phyloP scores from a whole-genome alignment of 2,113 vertebrate species.

The Aphyosemion australe region DNA sequence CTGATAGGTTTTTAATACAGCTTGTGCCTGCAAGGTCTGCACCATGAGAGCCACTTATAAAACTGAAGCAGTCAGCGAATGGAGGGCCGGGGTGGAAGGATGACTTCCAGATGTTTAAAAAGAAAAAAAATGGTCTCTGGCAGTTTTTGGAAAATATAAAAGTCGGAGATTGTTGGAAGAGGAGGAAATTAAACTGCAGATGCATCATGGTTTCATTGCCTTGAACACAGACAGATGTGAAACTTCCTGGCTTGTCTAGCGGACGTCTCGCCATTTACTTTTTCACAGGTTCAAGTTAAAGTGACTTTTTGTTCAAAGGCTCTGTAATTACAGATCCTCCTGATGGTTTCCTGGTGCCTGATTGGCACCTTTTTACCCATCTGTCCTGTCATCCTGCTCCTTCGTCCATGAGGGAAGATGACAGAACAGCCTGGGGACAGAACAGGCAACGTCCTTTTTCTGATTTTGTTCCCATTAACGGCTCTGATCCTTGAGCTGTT shows the following conservation, averaged over 20 bases:
- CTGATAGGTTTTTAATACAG: conserved; percentile 47
- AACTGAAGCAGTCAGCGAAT: conserved; percentile 73
- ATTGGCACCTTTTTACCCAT: conserved; percentile 44
- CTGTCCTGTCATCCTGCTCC: conserved; percentile 59
- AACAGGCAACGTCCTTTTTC: background rate
- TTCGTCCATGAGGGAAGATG: conserved; percentile 39
- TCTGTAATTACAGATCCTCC: conserved; percentile 42
- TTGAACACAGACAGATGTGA: conserved; percentile 3
- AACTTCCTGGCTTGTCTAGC: conserved; percentile 5
- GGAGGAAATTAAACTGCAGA: conserved; percentile 45
- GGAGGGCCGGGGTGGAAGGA: conserved; percentile 52
- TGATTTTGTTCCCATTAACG: conserved; percentile 18
- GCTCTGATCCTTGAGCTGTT: background rate
- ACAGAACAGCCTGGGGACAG: conserved; percentile 38
- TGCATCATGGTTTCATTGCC: conserved; percentile 31
- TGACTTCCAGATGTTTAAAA: conserved; percentile 79
- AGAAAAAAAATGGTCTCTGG: conserved; percentile 63
- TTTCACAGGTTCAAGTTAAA: conserved; percentile 55
- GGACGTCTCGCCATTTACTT: background rate
- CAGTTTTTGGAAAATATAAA: conserved; percentile 63
- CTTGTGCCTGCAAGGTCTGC: conserved; percentile 31
- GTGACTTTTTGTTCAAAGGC: conserved; percentile 35
- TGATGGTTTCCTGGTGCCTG: conserved; percentile 40
- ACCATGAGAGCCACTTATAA: conserved; percentile 74
- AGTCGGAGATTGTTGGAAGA: conserved; percentile 23